These are phyloP conservation scores for Podiceps cristatus DNA, from an alignment of 2,113 vertebrate species.

Conservation along the genomic window DNA sequence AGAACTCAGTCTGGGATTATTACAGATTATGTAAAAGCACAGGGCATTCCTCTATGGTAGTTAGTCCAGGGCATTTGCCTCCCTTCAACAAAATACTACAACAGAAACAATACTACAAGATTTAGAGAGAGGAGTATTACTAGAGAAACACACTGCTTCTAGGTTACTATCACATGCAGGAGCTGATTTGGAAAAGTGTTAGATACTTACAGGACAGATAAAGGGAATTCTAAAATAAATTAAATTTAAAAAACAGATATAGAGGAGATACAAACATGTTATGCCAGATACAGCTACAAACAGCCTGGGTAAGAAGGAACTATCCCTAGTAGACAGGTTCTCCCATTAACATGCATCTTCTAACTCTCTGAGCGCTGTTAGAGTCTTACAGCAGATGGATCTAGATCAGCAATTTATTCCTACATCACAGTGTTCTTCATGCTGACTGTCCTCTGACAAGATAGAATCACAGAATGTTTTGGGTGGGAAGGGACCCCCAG, in stretches of 20 bases:
- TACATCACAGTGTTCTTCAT: background rate
- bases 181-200: background rate
- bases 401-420: background rate
- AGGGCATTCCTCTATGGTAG: background rate
- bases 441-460: background rate
- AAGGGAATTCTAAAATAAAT: background rate
- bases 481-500: no score
- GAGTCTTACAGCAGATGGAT: background rate
- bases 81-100: background rate
- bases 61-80: background rate
- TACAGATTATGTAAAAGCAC: background rate
- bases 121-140: background rate
- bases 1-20: background rate
- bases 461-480: no score
- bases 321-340: background rate
- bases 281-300: background rate
- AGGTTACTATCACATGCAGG: background rate
- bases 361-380: background rate
- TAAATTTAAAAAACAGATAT: rapidly evolving
- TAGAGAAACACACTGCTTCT: background rate
- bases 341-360: background rate
- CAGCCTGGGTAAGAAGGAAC: background rate
- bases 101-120: background rate
- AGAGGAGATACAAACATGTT: background rate
- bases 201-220: background rate